phyloP scores from a whole-genome alignment of 2,888 invertebrate genomes.

The Drosophila mercatorum region DNA sequence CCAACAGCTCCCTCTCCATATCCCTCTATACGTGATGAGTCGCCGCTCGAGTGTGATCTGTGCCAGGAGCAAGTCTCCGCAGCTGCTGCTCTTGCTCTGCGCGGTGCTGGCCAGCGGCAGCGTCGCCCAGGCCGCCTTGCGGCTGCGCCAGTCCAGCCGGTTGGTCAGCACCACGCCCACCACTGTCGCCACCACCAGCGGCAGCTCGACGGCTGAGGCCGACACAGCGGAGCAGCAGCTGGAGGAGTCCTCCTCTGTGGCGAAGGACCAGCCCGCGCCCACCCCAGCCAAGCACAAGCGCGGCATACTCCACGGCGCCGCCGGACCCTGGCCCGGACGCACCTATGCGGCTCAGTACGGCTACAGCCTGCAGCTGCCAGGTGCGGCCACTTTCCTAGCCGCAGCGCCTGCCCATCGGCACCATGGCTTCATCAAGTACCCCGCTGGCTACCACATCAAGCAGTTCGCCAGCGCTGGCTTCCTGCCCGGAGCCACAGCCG shows the following conservation, averaged over 20 bases:
- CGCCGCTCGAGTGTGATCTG: constrained; percentile 19
- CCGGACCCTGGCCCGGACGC: constrained; percentile 75
- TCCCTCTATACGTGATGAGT: constrained; percentile 28
- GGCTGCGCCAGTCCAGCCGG: constrained; percentile 56
- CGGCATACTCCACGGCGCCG: constrained; percentile 72
- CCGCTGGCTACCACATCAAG: constrained; percentile 46
- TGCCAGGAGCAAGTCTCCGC: constrained; percentile 14
- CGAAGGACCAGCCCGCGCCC: constrained; percentile 10
- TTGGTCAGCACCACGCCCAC: constrained; percentile 42
- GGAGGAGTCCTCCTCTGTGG: not conserved
- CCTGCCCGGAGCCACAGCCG: constrained; percentile 17
- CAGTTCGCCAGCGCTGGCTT: constrained; percentile 33
- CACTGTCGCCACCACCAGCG: constrained; percentile 24
- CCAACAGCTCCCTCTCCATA: not conserved
- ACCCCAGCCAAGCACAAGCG: constrained; percentile 72
- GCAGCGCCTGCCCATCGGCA: constrained; percentile 55
- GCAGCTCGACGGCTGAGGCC: constrained; percentile 6
- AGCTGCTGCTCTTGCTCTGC: constrained; percentile 23
- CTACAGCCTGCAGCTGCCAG: constrained; percentile 78
- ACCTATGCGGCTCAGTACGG: constrained; percentile 82
- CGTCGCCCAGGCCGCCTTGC: constrained; percentile 43
- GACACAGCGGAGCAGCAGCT: constrained; percentile 3
- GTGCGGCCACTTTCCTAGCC: constrained; percentile 58
- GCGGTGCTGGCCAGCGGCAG: constrained; percentile 14
- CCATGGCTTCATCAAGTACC: constrained; percentile 58